A percentile compares a stretch with the other conserved stretches of the same genome.
Evolutionary conservation across 35 echinoderm and acorn worm genomes (phyloP).

Genomic region (Lytechinus variegatus): DNA sequence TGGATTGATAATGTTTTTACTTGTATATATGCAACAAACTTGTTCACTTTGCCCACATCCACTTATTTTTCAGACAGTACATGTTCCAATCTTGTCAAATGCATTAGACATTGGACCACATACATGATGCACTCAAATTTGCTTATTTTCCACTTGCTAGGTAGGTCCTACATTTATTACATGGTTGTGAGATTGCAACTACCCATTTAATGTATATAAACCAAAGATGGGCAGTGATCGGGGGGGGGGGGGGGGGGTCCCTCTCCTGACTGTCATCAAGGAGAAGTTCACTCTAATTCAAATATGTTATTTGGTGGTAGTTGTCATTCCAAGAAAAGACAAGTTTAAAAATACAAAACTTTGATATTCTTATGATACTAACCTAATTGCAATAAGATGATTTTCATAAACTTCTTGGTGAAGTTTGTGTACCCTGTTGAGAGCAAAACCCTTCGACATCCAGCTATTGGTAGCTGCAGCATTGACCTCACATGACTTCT

Average conservation of each 20-base stretch:
- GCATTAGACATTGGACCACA: too few relatives aligned
- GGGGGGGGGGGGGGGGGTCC: too few relatives aligned
- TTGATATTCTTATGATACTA: not conserved
- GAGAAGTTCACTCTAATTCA: not conserved
- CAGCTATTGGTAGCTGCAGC: slow-evolving; percentile 32
- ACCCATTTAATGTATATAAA: not conserved
- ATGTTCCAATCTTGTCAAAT: too few relatives aligned
- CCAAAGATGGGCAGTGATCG: not conserved
- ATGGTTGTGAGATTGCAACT: not conserved
- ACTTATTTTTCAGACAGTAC: too few relatives aligned
- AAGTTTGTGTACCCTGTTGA: slow-evolving; percentile 24
- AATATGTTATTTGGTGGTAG: not conserved
- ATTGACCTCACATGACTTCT: slow-evolving; percentile 35
- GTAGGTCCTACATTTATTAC: not conserved
- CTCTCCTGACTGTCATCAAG: not conserved
- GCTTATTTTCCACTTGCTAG: not conserved
- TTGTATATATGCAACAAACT: too few relatives aligned
- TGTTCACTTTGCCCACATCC: too few relatives aligned
- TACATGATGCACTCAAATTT: not conserved
- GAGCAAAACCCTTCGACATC: slow-evolving; percentile 28
- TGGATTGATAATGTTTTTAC: too few relatives aligned
- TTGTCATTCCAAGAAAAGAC: not conserved
- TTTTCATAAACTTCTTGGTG: slow-evolving; percentile 42
- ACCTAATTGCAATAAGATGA: not conserved
- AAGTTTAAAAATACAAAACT: not conserved